Base-by-base conservation (phyloP, 2,888 invertebrate species). In the Ophraella communa region DNA sequence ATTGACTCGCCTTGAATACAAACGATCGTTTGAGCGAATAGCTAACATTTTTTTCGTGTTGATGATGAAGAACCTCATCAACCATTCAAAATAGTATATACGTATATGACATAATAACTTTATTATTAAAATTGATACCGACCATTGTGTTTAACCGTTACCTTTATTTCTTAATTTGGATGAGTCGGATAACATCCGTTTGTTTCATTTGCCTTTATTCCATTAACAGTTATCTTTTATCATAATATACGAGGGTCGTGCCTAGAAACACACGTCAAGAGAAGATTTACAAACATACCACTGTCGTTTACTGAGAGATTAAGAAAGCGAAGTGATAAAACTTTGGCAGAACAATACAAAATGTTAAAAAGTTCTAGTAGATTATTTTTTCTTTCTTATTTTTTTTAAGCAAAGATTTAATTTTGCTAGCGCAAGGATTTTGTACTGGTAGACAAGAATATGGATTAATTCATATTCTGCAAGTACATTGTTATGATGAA, bases 151-250 rank as follows among this genome's bases (percentile, higher is more conserved):
- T 49, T 33, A 49, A 68, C 68, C 68, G 68, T 68, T 68, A 68
- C 42, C 51, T 60, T 59, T 59, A 57, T 63, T 62, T 64, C 67
- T 69, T 65, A 65, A 65, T 64, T 65, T 59, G 63, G 59, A 52
- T 64, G 69, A 67, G 58, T 61, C 61, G 52, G 66, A 66, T 60
- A 51, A 44, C 64, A 65, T 63, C 65, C 62, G 62, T 59, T 62
- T 27, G 20, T 45, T 20, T 54, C 17, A 39, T 39, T 42, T 54
- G 24, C 42, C 21, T 39, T n/a, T 39, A 39, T 39, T 17, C 17
- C n/a, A 39, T 39, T 39, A 39, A 39, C 39, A 39, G 39, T 39
- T 39, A 39, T 39, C n/a, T 17, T 17, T 39, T 39, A 39, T 14
- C 1, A 4, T 14, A 30, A 7, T 14, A 14, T 35, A 35, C 39